phyloP scores from a whole-genome alignment of 2,797 vertebrate species.

The Lagothrix lagotricha region DNA sequence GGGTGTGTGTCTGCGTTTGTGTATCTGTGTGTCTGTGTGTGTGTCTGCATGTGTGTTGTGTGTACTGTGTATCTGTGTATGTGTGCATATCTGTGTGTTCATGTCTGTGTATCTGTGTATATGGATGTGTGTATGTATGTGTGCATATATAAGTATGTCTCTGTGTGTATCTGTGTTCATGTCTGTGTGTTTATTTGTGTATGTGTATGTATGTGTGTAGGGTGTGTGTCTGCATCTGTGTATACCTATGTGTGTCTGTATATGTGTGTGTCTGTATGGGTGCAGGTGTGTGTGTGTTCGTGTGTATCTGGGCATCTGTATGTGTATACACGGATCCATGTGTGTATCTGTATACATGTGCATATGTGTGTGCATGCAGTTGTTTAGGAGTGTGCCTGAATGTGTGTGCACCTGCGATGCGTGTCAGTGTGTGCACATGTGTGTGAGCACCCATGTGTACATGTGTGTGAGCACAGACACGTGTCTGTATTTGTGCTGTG shows the following conservation, averaged over 20 bases:
- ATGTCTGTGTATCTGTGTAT: background rate
- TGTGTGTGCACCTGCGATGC: background rate
- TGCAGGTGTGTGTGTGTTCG: too few species aligned
- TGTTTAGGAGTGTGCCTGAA: background rate
- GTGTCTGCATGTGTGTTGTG: background rate
- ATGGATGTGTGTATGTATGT: background rate
- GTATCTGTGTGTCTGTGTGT: background rate
- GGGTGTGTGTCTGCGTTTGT: background rate
- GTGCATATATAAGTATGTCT: background rate
- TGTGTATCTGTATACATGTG: background rate
- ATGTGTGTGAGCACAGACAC: fast-evolving
- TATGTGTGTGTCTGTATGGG: background rate
- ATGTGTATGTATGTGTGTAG: background rate
- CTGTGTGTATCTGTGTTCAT: background rate
- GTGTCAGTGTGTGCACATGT: too few species aligned
- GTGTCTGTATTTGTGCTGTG: background rate
- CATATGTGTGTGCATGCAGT: background rate
- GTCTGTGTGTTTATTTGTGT: background rate
- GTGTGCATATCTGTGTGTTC: background rate
- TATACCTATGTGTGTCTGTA: background rate
- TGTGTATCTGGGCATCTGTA: background rate
- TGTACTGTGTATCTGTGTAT: background rate
- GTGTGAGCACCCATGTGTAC: background rate
- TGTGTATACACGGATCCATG: background rate
- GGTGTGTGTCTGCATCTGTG: background rate